Percentiles rank a stretch among this genome's conserved stretches.
phyloP scores from a whole-genome alignment of 2,797 vertebrate species.

The Phalloptychus januarius region DNA sequence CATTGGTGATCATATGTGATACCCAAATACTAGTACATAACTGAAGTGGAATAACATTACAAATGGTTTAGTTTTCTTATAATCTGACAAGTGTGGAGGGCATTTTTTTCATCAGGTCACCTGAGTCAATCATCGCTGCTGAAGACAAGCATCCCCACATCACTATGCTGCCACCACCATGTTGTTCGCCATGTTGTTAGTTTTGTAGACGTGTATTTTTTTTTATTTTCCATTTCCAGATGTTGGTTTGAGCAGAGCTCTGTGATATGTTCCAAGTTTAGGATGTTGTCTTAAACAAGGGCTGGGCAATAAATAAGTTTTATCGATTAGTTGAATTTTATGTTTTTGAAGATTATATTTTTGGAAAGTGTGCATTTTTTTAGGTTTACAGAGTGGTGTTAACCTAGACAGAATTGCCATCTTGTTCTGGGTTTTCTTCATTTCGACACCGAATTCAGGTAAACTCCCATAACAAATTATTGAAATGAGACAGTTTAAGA shows the following conservation, averaged over 20 bases:
- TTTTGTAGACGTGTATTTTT: too few relatives aligned
- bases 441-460: too few relatives aligned
- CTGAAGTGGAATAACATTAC: background rate
- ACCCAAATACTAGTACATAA: background rate
- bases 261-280: too few relatives aligned
- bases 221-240: background rate
- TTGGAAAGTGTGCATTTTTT: too few relatives aligned
- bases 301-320: too few relatives aligned
- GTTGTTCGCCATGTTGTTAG: background rate
- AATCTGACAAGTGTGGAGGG: background rate
- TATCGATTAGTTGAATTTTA: too few relatives aligned
- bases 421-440: too few relatives aligned
- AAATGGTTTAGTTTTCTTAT: background rate
- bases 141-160: background rate
- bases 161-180: background rate
- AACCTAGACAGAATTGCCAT: too few relatives aligned
- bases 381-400: too few relatives aligned
- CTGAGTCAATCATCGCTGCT: background rate
- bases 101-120: background rate
- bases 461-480: too few relatives aligned
- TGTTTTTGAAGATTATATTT: too few relatives aligned
- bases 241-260: background rate
- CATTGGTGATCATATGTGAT: background rate
- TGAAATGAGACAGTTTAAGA: too few relatives aligned
- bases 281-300: background rate